Percentiles rank a stretch among this genome's conserved stretches.
phyloP scores from a whole-genome alignment of 2,113 vertebrate genomes.

The Cranoglanis bouderius region DNA sequence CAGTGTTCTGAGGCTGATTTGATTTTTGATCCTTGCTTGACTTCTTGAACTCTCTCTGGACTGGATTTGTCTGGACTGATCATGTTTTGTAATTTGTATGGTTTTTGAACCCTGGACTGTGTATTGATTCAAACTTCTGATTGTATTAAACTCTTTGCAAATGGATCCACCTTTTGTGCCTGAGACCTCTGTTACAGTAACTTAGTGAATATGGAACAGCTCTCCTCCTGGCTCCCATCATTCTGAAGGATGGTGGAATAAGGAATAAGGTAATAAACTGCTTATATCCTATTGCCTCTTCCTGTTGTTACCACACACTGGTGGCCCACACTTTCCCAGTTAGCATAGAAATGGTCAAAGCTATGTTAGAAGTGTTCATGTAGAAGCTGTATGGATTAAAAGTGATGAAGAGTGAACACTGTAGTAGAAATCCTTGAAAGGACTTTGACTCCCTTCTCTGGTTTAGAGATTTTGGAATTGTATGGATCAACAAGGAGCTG shows the following conservation, averaged over 20 bases:
- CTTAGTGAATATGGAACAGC: no score
- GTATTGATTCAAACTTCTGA: no score
- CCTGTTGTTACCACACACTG: neutral
- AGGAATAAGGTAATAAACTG: no score
- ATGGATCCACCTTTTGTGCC: no score
- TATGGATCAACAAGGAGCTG: neutral
- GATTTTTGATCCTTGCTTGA: neutral
- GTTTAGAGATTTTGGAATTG: neutral
- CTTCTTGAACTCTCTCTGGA: neutral
- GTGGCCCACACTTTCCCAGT: neutral
- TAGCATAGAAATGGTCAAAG: neutral
- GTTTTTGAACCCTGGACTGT: neutral
- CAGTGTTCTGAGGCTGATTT: neutral
- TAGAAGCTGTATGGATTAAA: neutral
- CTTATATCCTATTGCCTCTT: neutral
- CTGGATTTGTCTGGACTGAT: neutral
- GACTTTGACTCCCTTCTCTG: neutral
- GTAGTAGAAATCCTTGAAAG: neutral
- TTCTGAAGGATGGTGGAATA: no score
- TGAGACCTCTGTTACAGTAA: no score
- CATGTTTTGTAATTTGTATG: neutral
- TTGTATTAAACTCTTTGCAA: neutral
- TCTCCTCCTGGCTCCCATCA: no score
- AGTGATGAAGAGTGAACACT: neutral
- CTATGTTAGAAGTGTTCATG: neutral